Evolutionary conservation across 2,888 invertebrate genomes (phyloP).

Genomic region (Trachelus tabidus): DNA sequence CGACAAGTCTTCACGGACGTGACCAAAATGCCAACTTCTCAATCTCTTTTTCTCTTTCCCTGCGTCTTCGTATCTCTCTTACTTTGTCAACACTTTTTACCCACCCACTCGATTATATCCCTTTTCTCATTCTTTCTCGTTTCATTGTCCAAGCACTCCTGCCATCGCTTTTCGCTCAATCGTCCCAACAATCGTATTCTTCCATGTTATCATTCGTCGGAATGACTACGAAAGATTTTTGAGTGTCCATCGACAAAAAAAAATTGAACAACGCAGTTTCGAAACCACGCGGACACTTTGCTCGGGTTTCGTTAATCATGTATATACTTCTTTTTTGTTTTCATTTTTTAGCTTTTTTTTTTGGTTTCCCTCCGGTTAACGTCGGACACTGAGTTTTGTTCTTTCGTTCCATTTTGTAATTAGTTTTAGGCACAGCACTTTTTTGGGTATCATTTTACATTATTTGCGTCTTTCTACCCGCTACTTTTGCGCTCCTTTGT

Average conservation of each 20-base stretch:
- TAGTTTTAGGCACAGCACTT: constrained; percentile 37
- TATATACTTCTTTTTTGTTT: constrained; percentile 13
- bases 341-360: not conserved
- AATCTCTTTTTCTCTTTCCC: not conserved
- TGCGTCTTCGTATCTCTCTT: not conserved
- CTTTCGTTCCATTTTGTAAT: constrained; percentile 9
- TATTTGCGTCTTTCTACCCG: not conserved
- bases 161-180: not conserved
- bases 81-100: not conserved
- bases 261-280: constrained; percentile 19
- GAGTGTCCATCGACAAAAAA: constrained; percentile 18
- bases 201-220: constrained; percentile 19
- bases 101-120: not conserved
- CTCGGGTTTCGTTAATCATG: constrained; percentile 13
- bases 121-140: not conserved
- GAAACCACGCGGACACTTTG: constrained; percentile 17
- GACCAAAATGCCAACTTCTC: not conserved
- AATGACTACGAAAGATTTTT: constrained; percentile 33
- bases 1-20: not conserved
- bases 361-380: not conserved
- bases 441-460: constrained; percentile 11
- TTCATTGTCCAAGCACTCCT: not conserved
- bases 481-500: constrained; percentile 3
- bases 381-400: constrained; percentile 7
- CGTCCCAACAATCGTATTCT: not conserved